phyloP scores from a whole-genome alignment of 2,888 invertebrate species.

The Hydropsyche betteni region DNA sequence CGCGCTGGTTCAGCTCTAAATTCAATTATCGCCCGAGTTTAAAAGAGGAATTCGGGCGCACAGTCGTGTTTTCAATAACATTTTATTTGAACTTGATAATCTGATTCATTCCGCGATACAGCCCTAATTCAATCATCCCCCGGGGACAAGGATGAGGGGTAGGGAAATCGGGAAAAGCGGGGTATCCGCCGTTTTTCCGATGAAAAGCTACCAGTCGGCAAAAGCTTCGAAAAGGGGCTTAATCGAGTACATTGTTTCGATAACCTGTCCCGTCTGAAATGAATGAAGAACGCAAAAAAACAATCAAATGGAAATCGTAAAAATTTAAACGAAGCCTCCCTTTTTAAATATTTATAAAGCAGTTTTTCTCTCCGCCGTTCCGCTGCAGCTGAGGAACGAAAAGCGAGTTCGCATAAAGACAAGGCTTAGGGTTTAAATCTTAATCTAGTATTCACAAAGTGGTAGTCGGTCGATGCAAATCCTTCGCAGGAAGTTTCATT shows the following conservation, averaged over 20 bases:
- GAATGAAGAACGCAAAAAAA: no score
- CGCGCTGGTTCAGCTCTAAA: background rate
- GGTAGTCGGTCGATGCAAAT: no score
- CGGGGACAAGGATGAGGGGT: no score
- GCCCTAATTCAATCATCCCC: slow-evolving; percentile 30
- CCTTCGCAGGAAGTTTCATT: background rate
- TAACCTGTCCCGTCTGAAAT: background rate
- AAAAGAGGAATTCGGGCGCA: slow-evolving; percentile 24
- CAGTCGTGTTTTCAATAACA: slow-evolving; percentile 36
- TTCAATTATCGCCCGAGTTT: slow-evolving; percentile 31
- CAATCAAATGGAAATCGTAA: slow-evolving; percentile 9
- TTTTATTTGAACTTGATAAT: slow-evolving; percentile 38
- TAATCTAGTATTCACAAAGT: no score
- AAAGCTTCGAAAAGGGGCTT: slow-evolving; percentile 30
- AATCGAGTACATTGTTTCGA: slow-evolving; percentile 38
- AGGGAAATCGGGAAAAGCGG: no score
- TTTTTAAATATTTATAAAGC: background rate
- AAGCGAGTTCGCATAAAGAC: background rate
- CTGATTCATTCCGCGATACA: slow-evolving; percentile 36
- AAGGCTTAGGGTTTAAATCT: background rate
- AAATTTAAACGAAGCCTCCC: slow-evolving; percentile 8
- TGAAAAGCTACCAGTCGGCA: slow-evolving; percentile 10
- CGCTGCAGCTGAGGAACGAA: background rate
- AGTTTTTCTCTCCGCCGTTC: background rate
- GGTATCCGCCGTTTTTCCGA: slow-evolving; percentile 20